These are phyloP conservation scores for Nipponia nippon DNA, from an alignment of 2,113 vertebrate species.

Conservation along the genomic window DNA sequence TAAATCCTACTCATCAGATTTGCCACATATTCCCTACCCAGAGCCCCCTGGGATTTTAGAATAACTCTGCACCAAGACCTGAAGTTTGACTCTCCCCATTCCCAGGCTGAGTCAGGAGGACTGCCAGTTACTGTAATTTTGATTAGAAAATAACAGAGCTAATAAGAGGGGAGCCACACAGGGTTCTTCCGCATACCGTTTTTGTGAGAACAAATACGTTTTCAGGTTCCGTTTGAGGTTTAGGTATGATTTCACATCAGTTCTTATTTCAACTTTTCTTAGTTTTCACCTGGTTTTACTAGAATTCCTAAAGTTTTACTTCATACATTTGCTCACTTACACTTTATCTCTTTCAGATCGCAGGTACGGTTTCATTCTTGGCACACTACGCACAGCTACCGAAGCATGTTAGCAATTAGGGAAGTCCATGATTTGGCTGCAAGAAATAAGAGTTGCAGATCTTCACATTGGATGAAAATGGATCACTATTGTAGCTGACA, in stretches of 20 bases:
- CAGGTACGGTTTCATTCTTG: not conserved
- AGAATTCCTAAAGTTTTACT: not conserved
- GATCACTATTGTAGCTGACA: not conserved
- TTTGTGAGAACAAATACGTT: not conserved
- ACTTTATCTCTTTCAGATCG: not conserved
- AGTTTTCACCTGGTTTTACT: slow-evolving; percentile 11
- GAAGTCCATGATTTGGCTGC: not conserved
- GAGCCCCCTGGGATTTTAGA: not conserved
- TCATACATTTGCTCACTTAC: not conserved
- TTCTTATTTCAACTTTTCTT: not conserved
- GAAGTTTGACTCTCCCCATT: not conserved
- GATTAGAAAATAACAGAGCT: not conserved
- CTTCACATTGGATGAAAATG: not conserved
- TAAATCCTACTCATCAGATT: not conserved
- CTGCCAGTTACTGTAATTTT: not conserved
- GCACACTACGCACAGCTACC: rapidly evolving
- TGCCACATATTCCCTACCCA: not conserved
- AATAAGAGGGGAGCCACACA: not conserved
- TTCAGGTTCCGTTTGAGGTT: not conserved
- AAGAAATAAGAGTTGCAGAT: not conserved
- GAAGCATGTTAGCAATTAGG: not conserved
- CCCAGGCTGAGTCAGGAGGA: not conserved
- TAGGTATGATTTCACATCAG: not conserved
- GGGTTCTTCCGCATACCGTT: rapidly evolving
- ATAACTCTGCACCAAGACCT: not conserved